phyloP scores from a whole-genome alignment of 2,888 invertebrate species.

The Diploptera punctata region DNA sequence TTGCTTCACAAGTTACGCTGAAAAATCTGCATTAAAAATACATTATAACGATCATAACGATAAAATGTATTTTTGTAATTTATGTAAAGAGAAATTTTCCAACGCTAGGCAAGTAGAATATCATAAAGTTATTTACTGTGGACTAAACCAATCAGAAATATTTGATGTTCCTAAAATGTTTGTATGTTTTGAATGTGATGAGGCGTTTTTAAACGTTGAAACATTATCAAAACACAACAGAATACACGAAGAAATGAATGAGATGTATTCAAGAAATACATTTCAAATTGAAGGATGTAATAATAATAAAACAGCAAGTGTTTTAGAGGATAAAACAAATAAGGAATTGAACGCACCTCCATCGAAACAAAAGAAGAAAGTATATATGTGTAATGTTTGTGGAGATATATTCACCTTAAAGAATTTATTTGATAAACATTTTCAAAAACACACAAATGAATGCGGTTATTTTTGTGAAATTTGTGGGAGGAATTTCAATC shows the following conservation, averaged over 20 bases:
- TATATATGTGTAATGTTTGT: slow-evolving; percentile 17
- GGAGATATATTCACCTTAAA: slow-evolving; percentile 10
- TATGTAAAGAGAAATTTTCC: slow-evolving; percentile 10
- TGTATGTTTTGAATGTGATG: slow-evolving; percentile 25
- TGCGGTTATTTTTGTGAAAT: slow-evolving; percentile 5
- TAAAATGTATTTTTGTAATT: background rate
- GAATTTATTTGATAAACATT: background rate
- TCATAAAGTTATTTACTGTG: background rate
- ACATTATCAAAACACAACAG: background rate
- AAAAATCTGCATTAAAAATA: background rate
- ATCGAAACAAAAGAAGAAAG: background rate
- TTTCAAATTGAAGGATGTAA: background rate
- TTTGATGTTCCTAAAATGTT: background rate
- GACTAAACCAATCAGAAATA: background rate
- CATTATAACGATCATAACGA: background rate
- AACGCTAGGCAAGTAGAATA: background rate
- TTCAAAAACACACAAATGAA: background rate
- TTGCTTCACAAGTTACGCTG: slow-evolving; percentile 4
- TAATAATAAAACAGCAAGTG: too few species aligned
- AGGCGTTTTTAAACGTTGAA: background rate
- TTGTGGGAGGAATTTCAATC: slow-evolving; percentile 10
- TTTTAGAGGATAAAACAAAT: background rate
- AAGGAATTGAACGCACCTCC: background rate
- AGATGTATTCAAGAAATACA: background rate
- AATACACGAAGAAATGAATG: background rate